phyloP scores from a whole-genome alignment of 2,888 invertebrate genomes.

The Orthosia gracilis region DNA sequence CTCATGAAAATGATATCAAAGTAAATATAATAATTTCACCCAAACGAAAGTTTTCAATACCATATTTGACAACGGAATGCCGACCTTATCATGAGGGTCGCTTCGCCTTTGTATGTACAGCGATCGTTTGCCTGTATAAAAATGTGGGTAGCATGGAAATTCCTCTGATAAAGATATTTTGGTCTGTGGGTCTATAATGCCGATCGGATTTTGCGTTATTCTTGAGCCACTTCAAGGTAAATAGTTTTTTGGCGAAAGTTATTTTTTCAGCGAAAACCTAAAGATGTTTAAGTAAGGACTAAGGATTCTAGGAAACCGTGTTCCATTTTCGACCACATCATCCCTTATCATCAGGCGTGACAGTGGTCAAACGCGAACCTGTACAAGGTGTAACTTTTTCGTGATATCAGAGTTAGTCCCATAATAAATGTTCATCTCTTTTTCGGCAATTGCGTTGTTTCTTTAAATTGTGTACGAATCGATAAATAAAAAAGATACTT shows the following conservation, averaged over 20 bases:
- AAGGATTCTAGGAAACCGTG: not conserved
- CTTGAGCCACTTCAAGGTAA: not conserved
- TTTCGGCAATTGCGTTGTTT: too few species aligned
- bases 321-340: not conserved
- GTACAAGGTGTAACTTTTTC: too few species aligned
- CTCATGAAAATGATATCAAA: constrained; percentile 10
- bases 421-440: too few species aligned
- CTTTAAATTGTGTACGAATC: too few species aligned
- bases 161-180: constrained; percentile 63
- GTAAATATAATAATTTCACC: constrained; percentile 40
- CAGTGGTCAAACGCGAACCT: too few species aligned
- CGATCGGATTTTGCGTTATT: constrained; percentile 38
- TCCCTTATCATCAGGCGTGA: not conserved
- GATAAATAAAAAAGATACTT: too few species aligned
- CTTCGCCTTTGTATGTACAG: constrained; percentile 57
- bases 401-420: too few species aligned
- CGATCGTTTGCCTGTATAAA: constrained; percentile 46
- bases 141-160: constrained; percentile 56
- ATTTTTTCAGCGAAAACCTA: not conserved
- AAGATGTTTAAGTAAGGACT: not conserved
- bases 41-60: constrained; percentile 39
- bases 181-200: constrained; percentile 26
- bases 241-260: constrained; percentile 6
- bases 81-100: constrained; percentile 56
- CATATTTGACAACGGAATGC: constrained; percentile 60